phyloP scores from a whole-genome alignment of 2,113 vertebrate species.

The Xenus cinereus region DNA sequence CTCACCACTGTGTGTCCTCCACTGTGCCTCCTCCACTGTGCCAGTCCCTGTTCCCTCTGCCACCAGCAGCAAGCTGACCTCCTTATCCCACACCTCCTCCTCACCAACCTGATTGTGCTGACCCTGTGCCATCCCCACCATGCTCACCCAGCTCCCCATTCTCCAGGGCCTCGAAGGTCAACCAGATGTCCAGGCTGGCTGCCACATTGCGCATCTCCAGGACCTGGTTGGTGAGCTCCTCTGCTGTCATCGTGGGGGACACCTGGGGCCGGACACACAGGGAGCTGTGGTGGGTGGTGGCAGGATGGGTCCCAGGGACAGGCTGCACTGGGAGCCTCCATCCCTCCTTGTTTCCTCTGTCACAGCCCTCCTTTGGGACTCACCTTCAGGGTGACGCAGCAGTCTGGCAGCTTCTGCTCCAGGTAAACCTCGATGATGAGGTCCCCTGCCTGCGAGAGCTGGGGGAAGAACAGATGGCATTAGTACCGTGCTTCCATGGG shows the following conservation, averaged over 20 bases:
- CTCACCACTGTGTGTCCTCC: neutral
- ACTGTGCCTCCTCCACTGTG: neutral
- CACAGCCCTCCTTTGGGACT: neutral
- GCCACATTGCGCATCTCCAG: constrained; percentile 90
- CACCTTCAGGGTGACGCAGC: constrained; percentile 95
- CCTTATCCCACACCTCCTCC: neutral
- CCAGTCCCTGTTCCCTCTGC: neutral
- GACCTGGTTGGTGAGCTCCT: constrained; percentile 96
- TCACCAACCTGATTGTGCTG: neutral
- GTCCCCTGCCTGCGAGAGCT: constrained; percentile 96
- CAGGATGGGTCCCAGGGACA: neutral
- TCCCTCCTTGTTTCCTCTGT: rapidly evolving
- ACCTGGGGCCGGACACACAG: constrained; percentile 73
- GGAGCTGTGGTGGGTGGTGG: neutral
- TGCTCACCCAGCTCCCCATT: constrained; percentile 93
- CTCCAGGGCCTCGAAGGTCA: constrained; percentile 92
- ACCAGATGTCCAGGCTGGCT: constrained; percentile 87
- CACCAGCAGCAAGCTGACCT: neutral
- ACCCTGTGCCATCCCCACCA: rapidly evolving
- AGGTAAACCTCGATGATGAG: constrained; percentile 96
- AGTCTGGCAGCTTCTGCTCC: constrained; percentile 90
- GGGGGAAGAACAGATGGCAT: neutral
- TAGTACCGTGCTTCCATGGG: rapidly evolving
- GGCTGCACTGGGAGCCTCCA: neutral
- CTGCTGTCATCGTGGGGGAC: constrained; percentile 91